Conservation (phyloP, 2,113 vertebrate genomes). For the Channa maculata region DNA sequence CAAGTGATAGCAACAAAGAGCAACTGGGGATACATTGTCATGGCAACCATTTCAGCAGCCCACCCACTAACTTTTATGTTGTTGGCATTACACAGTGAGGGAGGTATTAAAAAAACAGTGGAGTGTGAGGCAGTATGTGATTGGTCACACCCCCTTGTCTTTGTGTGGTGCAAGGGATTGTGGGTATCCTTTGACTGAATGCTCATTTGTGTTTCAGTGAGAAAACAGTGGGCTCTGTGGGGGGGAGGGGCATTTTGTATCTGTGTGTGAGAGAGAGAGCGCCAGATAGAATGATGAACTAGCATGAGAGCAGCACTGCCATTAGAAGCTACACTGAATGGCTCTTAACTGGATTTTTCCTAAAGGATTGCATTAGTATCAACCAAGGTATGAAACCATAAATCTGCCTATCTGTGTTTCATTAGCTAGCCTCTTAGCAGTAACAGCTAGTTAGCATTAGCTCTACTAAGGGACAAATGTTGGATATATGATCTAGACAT, state of each 20-base stretch:
- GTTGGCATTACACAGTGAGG: constrained; percentile 86
- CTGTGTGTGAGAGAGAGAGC: neutral
- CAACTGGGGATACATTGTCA: constrained; percentile 90
- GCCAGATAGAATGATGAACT: neutral
- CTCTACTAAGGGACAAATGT: constrained; percentile 8
- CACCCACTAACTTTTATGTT: constrained; percentile 87
- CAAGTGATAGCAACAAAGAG: constrained; percentile 69
- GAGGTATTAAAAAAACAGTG: constrained; percentile 66
- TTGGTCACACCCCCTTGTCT: constrained; percentile 98
- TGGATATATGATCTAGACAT: neutral
- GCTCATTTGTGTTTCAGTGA: constrained; percentile 85
- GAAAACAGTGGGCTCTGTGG: constrained; percentile 29
- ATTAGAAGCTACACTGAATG: constrained; percentile 71
- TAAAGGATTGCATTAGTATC: constrained; percentile 77
- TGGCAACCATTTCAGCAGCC: constrained; percentile 86
- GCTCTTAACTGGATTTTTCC: constrained; percentile 79
- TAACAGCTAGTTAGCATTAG: constrained; percentile 57
- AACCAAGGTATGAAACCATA: constrained; percentile 79
- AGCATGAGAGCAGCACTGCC: neutral
- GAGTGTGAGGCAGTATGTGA: constrained; percentile 86
- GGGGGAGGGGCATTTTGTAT: neutral
- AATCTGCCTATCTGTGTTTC: constrained; percentile 6
- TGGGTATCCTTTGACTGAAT: constrained; percentile 92
- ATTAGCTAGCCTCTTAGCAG: constrained; percentile 41
- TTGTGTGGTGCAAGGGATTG: constrained; percentile 91